Evolutionary conservation across 2,888 invertebrate species (phyloP).

Genomic region (Saturnia pavonia): DNA sequence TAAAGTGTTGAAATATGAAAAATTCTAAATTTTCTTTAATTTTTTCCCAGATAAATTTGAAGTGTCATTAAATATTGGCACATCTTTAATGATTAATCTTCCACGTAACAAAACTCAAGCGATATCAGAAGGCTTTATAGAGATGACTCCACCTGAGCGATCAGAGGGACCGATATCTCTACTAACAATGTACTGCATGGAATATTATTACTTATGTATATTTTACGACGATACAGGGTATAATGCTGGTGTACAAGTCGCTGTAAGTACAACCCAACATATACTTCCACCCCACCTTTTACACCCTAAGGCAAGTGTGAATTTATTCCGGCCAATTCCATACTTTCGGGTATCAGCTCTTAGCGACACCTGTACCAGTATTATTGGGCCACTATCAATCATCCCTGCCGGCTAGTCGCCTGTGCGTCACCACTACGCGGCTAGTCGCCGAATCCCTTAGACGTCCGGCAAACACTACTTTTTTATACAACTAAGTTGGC

Average conservation of each 20-base stretch:
- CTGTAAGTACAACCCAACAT: constrained; percentile 45
- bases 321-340: too few species aligned
- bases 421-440: too few species aligned
- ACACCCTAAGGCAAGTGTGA: too few species aligned
- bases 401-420: too few species aligned
- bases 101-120: constrained; percentile 41
- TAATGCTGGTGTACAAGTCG: constrained; percentile 56
- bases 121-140: constrained; percentile 38
- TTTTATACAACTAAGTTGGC: too few species aligned
- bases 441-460: too few species aligned
- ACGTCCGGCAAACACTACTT: too few species aligned
- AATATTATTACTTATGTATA: constrained; percentile 46
- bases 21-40: background rate
- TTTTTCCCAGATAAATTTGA: constrained; percentile 27
- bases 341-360: too few species aligned
- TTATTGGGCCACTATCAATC: too few species aligned
- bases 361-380: too few species aligned
- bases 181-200: constrained; percentile 50
- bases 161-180: constrained; percentile 34
- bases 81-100: constrained; percentile 45
- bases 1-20: background rate
- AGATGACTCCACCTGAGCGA: constrained; percentile 25
- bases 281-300: too few species aligned
- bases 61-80: constrained; percentile 18
- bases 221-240: constrained; percentile 45